Evolutionary conservation across 2,797 vertebrate species (phyloP), one percentile per base, ranked within the genome.

Genomic region (Serranus cabrilla): DNA sequence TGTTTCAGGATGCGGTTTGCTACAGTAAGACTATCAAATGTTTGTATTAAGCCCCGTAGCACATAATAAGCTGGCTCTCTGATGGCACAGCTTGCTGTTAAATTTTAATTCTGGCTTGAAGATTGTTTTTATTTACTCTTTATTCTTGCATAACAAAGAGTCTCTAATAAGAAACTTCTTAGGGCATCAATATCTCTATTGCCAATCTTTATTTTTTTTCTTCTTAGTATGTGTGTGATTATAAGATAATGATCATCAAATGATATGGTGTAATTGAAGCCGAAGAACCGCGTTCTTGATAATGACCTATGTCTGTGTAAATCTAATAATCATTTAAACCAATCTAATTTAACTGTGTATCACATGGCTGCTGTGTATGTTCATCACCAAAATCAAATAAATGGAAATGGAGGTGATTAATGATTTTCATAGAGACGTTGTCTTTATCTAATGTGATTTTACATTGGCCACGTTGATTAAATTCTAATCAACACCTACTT

Each of bases 31-130:
- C 85, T 83, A 83, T 85, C 84, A 88, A 89, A 87, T 90, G 69
- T 91, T 86, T 91, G 87, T 89, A 88, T 92, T 89, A 88, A 87
- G 81, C 84, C 76, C 76, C 61, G n/a, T 63, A 85, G 90, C 80
- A 72, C 66, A 73, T 81, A 88, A 85, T 85, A 84, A 91, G 77
- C 65, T 47, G 31, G 31, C 62, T 86, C 84, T 82, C 78, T 81
- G 79, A 62, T 79, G 78, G 79, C 80, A 57, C 70, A 54, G 76
- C 77, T 76, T 79, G 66, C 83, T 87, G 84, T 91, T 84, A 81
- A 70, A 86, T 74, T 81, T 84, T 86, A 89, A 91, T 91, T 79
- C 57, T 62, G 27, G 43, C 87, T 89, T 86, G 60, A 89, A 82
- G 85, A 72, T 77, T 77, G 51, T 42, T 78, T 90, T 90, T 85